Conservation (phyloP, 2,888 invertebrate species). For the Norana najaformis region DNA sequence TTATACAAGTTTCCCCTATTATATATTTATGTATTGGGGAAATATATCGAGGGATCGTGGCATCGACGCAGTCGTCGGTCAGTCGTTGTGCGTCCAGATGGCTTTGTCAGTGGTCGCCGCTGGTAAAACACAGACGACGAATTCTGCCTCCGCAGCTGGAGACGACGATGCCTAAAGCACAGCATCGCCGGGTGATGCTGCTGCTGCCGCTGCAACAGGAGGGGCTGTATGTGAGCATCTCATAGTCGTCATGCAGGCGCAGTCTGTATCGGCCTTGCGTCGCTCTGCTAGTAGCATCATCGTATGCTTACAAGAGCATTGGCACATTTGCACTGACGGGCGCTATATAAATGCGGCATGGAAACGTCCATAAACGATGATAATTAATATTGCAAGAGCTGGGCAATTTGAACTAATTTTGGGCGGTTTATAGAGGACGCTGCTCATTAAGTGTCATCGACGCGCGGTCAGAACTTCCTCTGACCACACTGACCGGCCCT, state of each 20-base stretch:
- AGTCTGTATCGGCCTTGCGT: not conserved
- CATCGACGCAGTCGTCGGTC: not conserved
- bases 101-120: not conserved
- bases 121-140: not conserved
- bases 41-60: not conserved
- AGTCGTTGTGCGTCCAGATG: not conserved
- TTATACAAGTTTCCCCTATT: not conserved
- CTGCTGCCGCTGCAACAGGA: not conserved
- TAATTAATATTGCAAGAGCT: conserved; percentile 9
- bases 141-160: not conserved
- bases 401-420: not conserved
- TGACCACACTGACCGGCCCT: not conserved
- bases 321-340: not conserved
- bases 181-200: not conserved
- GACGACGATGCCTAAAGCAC: not conserved
- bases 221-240: not conserved
- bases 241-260: not conserved
- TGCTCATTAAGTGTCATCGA: not conserved
- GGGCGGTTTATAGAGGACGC: not conserved
- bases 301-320: not conserved
- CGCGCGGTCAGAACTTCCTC: not conserved
- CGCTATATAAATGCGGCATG: not conserved
- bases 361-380: conserved; percentile 22
- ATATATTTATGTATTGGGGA: not conserved
- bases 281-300: not conserved